Evolutionary conservation across 2,797 vertebrate species (phyloP), one percentile per base, ranked within the genome.

Genomic region (Propithecus perrieri): DNA sequence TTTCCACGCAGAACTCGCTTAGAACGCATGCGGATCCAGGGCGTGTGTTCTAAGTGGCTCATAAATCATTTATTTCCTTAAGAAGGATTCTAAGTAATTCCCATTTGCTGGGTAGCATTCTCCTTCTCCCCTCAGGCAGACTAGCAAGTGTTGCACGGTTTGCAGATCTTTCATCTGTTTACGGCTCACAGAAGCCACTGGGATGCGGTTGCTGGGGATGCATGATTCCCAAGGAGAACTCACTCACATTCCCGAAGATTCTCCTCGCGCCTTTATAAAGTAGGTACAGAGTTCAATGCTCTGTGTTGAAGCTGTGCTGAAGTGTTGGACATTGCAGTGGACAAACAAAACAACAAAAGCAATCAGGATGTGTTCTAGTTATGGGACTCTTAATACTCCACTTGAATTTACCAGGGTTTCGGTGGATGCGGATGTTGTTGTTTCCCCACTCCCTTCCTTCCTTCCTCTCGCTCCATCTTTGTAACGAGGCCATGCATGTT

Each of bases 51-150:
- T 97, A 97, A 97, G 96, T 76, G 96, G 81, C 97, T 97, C 97
- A 98, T 97, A 95, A 96, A 98, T 97, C 97, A 97, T n/a, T 96
- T 57, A 86, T 97, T 98, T 98, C 67, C 96, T 97, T 97, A 88
- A 94, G 96, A 83, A 95, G 41, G 95, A 97, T 97, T 98, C 91
- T 93, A 71, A 97, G 96, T 89, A 96, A 79, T 80, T 74, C 18
- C 5, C 7, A 63, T 71, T 76, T 61, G 4, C 81, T 9, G 48
- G 85, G 89, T 20, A 11, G 72, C 85, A 7, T 65, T 75, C 72
- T 88, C 72, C 75, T 55, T 59, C 78, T 88, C 18, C 26, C 89
- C 61, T 61, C 0, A 0, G 83, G 92, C 41, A 4, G 63, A 46
- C 35, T 5, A 43, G 84, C 30, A 33, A 55, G 43, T 12, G 14